phyloP scores from a whole-genome alignment of 1,140 invertebrate genomes.

The Drosophila parvula region DNA sequence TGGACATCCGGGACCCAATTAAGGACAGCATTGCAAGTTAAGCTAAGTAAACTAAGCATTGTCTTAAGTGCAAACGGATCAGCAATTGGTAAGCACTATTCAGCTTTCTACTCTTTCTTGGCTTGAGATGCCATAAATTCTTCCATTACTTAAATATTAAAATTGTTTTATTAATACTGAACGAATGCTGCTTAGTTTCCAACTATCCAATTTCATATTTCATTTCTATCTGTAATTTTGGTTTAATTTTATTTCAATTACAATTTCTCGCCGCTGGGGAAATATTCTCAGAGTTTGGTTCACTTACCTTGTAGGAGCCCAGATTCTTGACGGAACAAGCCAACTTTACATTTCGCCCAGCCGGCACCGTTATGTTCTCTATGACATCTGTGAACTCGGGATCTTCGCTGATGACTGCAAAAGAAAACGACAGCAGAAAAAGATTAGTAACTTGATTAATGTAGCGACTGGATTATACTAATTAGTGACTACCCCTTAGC shows the following conservation, averaged over 20 bases:
- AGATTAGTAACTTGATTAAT: constrained; percentile 28
- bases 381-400: constrained; percentile 89
- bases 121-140: not conserved
- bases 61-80: too few relatives aligned
- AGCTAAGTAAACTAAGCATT: not conserved
- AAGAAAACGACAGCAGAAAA: constrained; percentile 33
- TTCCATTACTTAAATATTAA: not conserved
- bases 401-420: constrained; percentile 87
- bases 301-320: constrained; percentile 91
- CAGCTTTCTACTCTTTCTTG: not conserved
- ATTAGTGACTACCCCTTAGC: not conserved
- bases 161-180: not conserved
- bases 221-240: not conserved
- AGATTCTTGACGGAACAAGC: constrained; percentile 95
- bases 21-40: too few relatives aligned
- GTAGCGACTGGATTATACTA: constrained; percentile 21
- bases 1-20: too few relatives aligned
- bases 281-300: not conserved
- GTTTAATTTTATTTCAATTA: not conserved
- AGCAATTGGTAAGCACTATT: too few relatives aligned
- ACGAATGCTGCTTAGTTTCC: not conserved
- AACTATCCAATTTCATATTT: not conserved
- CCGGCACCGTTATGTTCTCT: constrained; percentile 89
- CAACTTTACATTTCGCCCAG: constrained; percentile 93
- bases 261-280: too few relatives aligned